Base-by-base conservation (phyloP, 2,113 vertebrate genomes). In the Copsychus sechellarum region DNA sequence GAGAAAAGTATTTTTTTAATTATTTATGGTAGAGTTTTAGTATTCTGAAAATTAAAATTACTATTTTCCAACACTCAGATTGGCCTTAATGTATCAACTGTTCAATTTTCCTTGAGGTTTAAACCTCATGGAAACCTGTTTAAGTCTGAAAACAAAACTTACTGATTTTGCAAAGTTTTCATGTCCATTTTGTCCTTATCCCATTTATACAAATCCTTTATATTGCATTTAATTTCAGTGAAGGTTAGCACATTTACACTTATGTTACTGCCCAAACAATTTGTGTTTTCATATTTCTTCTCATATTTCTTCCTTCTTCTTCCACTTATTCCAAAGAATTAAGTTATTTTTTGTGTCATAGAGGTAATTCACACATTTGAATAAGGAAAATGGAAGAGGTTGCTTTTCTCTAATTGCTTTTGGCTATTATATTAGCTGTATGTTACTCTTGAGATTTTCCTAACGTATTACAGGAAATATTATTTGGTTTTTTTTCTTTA, bases 1-100 rank as follows among this genome's bases (percentile, higher is more conserved):
- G 6, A 67, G 3, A 34, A 53, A 43, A 51, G 6, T 4, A 3
- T 7, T 4, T 18, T 86, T 31, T 57, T 0, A 54, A 47, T 11
- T 0, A 5, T 65, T 72, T 51, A 23, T 7, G 15, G 1, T 38
- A 21, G 2, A 0, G 1, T 4, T 1, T 57, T 29, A 22, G 2
- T 65, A 36, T 47, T 86, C 79, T 76, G 14, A 72, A 86, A 86
- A 61, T 18, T 5, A 80, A 88, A 88, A 77, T 54, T 42, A 61
- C 5, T 25, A 1, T 60, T 90, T 93, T 88, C 22, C 7, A 76
- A 5, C 9, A 22, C 69, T 33, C 31, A 45, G 5, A 57, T 43
- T 80, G 17, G 45, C 38, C 14, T 40, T 79, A 76, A 45, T 48
- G 8, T 18, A 82, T 69, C 26, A 40, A 19, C 18, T 66, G 6